phyloP scores from a whole-genome alignment of 1,140 invertebrate genomes.

The Meloidogyne floridensis region DNA sequence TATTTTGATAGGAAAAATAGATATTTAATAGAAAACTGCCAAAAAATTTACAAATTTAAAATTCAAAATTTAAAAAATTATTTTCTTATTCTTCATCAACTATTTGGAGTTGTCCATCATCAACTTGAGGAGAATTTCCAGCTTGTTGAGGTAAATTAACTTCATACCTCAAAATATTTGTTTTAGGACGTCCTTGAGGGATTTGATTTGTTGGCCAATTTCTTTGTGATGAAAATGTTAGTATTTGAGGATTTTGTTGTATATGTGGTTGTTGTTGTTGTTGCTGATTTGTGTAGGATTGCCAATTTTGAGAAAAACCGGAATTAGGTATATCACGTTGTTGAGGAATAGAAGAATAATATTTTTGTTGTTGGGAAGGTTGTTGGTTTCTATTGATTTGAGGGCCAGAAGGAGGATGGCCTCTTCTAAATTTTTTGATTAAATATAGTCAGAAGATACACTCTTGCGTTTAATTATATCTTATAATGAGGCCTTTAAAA shows the following conservation, averaged over 20 bases:
- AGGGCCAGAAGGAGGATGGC: background rate
- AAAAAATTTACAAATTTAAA: background rate
- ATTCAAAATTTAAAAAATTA: background rate
- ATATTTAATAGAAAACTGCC: background rate
- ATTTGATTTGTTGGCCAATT: constrained; percentile 3
- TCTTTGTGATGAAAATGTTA: background rate
- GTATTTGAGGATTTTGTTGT: background rate
- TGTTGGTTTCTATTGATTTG: background rate
- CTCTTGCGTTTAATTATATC: too few relatives aligned
- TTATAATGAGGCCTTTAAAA: too few relatives aligned
- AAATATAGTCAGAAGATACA: too few relatives aligned
- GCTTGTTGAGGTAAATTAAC: background rate
- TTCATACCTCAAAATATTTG: constrained; percentile 7
- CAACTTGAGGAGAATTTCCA: background rate
- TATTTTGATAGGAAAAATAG: background rate
- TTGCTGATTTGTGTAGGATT: background rate
- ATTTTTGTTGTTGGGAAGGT: constrained; percentile 8
- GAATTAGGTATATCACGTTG: background rate
- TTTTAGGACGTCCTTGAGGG: background rate
- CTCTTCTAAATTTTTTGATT: background rate
- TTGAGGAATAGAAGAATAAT: background rate
- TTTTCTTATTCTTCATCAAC: background rate
- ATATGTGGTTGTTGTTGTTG: background rate
- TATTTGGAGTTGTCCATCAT: background rate
- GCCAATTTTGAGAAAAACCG: background rate